Conservation (phyloP, 2,888 invertebrate genomes). For the Desoria tigrina region DNA sequence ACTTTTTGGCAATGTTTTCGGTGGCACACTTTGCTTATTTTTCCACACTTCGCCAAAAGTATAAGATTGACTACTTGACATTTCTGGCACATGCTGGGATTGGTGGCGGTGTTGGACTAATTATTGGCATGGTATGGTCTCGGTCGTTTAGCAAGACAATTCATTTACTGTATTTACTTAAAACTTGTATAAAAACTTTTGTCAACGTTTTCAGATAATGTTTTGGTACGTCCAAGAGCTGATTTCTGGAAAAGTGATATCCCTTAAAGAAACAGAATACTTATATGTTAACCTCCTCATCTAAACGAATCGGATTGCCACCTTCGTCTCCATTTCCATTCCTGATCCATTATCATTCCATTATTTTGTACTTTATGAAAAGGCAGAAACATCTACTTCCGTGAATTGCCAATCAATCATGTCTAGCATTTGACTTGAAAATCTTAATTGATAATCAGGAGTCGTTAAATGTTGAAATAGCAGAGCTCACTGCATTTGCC, state of each 20-base stretch:
- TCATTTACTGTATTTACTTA: neutral
- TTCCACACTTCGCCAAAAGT: conserved; percentile 30
- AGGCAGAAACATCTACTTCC: no score
- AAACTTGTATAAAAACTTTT: no score
- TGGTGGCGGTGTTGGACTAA: conserved; percentile 41
- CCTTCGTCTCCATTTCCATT: no score
- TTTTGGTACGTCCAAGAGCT: conserved; percentile 43
- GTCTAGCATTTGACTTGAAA: no score
- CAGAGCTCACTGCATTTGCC: no score
- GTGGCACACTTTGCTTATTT: conserved; percentile 41
- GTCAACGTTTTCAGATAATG: conserved; percentile 27
- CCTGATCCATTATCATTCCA: no score
- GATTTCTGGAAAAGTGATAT: conserved; percentile 37
- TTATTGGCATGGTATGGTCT: conserved; percentile 35
- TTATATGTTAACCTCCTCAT: conserved; percentile 32
- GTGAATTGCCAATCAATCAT: no score
- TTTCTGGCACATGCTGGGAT: conserved; percentile 32
- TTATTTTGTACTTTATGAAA: no score
- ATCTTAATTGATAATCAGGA: no score
- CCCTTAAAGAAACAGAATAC: conserved; percentile 36
- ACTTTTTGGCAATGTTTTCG: conserved; percentile 36
- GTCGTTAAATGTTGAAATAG: no score
- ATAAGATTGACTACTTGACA: conserved; percentile 32
- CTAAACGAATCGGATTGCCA: conserved; percentile 9
- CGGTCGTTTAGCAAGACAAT: no score